Evolutionary conservation across 2,797 vertebrate species (phyloP), one percentile per base, ranked within the genome.

Genomic region (Anas acuta): DNA sequence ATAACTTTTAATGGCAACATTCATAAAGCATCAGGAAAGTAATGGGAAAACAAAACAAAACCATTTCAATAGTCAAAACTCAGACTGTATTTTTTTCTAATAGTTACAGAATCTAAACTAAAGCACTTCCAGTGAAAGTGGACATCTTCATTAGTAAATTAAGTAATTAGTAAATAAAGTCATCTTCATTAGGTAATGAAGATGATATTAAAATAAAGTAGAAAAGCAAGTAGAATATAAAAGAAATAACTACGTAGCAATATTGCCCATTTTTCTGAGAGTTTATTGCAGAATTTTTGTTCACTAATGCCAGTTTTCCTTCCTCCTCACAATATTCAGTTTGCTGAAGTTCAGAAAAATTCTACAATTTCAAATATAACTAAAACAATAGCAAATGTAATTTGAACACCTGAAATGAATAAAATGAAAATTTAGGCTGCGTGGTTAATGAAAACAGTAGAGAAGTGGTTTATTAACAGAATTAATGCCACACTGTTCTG

Each of bases 281-380:
- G 70, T 97, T 98, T 98, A 97, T 81, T 86, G 90, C 96, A 95
- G 97, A 96, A 98, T 98, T 98, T 98, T 98, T 98, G 97, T 96
- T 98, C 95, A 97, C 96, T 97, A 98, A 97, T 96, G 97, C 96
- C 97, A 98, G 97, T 98, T 98, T 98, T 98, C 97, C 90, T 97
- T 98, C 97, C 96, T 97, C 96, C 88, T 97, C 97, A 97, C 95
- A 96, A 96, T 96, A 96, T 92, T 96, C 97, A 95, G 98, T 98
- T 67, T 81, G 39, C 65, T 94, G 84, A 96, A 97, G 84, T 96
- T 97, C 76, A 84, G 62, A 97, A 96, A 93, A 97, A 96, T 84
- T 89, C 85, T 93, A n/a, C 73, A 65, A 95, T 82, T 96, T 97
- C 78, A 96, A 96, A 79, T 81, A 95, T 75, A 96, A 95, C 75